Percentiles rank a stretch among this genome's conserved stretches.
Evolutionary conservation across 2,113 vertebrate genomes (phyloP).

Genomic region (Anolis carolinensis): DNA sequence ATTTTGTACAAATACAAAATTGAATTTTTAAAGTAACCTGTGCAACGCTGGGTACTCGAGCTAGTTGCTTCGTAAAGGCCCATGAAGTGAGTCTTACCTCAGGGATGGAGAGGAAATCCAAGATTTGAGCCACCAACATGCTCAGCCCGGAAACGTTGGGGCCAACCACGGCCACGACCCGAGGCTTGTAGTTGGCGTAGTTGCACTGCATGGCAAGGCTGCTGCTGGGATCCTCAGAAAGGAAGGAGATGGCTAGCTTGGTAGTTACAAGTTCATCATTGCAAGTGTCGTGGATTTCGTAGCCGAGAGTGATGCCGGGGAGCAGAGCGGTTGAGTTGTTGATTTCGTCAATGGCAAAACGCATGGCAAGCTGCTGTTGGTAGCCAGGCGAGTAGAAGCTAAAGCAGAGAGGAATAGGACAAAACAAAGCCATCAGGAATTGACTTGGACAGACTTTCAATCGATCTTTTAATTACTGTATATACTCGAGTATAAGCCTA

Average conservation of each 20-base stretch:
- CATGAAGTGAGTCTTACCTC: conserved; percentile 60
- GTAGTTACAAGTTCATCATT: conserved; percentile 65
- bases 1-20: too few relatives aligned
- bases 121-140: conserved; percentile 69
- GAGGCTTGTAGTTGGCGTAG: conserved; percentile 77
- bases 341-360: conserved; percentile 72
- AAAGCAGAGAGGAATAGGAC: too few relatives aligned
- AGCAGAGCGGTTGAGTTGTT: conserved; percentile 59
- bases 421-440: too few relatives aligned
- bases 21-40: too few relatives aligned
- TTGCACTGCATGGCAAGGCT: conserved; percentile 62
- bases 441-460: too few relatives aligned
- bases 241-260: conserved; percentile 73
- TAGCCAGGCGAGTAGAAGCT: conserved; percentile 70
- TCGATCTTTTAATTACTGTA: too few relatives aligned
- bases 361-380: conserved; percentile 75
- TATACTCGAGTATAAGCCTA: too few relatives aligned
- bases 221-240: conserved; percentile 29
- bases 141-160: conserved; percentile 74
- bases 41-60: too few relatives aligned
- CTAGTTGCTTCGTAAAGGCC: too few relatives aligned
- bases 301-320: conserved; percentile 76
- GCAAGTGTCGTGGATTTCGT: conserved; percentile 76
- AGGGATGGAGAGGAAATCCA: conserved; percentile 73
- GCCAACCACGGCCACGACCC: conserved; percentile 74